A percentile compares a stretch with the other conserved stretches of the same genome.
These are phyloP conservation scores for Bergia sp. DNA, from an alignment of 92 coral and sea anemone species.

Conservation along the genomic window DNA sequence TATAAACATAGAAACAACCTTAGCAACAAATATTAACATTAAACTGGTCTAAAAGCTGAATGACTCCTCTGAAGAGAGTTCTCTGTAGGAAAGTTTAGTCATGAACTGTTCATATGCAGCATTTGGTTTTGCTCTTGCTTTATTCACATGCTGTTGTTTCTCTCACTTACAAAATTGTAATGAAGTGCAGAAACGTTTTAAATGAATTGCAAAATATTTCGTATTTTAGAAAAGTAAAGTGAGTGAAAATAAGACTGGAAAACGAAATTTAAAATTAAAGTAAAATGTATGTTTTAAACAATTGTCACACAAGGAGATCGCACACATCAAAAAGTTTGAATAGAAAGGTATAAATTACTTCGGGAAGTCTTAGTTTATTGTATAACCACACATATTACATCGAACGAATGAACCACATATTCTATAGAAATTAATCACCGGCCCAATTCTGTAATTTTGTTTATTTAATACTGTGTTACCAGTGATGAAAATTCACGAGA, in stretches of 20 bases:
- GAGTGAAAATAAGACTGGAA: background rate
- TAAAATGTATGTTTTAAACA: background rate
- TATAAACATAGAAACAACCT: background rate
- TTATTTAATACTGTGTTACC: too few relatives aligned
- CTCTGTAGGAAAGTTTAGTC: background rate
- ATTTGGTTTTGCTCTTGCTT: background rate
- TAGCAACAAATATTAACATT: background rate
- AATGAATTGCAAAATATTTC: background rate
- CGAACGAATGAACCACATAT: background rate
- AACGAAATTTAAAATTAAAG: background rate
- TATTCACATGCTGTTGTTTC: background rate
- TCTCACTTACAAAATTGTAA: background rate
- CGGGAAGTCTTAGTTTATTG: background rate
- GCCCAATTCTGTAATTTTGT: background rate
- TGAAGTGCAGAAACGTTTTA: background rate
- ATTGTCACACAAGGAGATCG: too few relatives aligned
- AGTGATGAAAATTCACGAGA: background rate
- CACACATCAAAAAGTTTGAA: too few relatives aligned
- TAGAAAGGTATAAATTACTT: too few relatives aligned
- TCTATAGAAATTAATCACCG: background rate
- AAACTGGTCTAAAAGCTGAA: background rate
- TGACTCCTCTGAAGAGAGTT: background rate
- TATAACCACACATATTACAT: background rate
- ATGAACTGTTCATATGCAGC: background rate
- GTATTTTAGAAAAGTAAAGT: background rate